Base-by-base conservation (phyloP, 2,888 invertebrate species). In the Pristionchus japonicus region DNA sequence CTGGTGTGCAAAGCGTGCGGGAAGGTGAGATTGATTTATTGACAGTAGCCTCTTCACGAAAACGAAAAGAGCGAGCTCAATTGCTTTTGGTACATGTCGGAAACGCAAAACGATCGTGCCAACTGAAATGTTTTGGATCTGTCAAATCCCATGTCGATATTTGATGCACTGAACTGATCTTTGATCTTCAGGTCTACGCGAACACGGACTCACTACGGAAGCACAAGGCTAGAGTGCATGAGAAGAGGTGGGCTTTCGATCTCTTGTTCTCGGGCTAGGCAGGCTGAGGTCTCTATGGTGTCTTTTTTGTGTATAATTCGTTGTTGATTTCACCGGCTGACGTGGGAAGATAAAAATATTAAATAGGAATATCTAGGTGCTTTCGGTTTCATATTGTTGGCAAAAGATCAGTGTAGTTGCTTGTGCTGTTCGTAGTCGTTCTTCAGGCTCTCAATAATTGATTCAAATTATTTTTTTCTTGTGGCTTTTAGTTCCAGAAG, bases 141-240 rank as follows among this genome's bases (percentile, higher is more conserved):
- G n/a, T n/a, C n/a, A n/a, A n/a, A n/a, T n/a, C n/a, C n/a, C n/a
- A n/a, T n/a, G n/a, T n/a, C n/a, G n/a, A n/a, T n/a, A n/a, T n/a
- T n/a, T 6, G 23, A 57, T 57, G 27, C 34, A 43, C 7, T 82
- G 49, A 27, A 82, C 3, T 82, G 49, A 49, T 40, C 20, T 49
- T 82, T 82, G 43, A 43, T 40, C 74, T 37, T n/a, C 40, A 86
- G 86, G 67, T 64, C 15, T 43, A 47, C 47, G 37, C 52, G 31
- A 67, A 43, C 20, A 20, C 67, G 23, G 49, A 49, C 47, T 43
- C 86, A 6, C 43, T 86, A 27, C 86, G 86, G n/a, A 64, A 67
- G 67, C 86, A 86, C 86, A 86, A 43, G 67, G 86, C 86, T 31
- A 34, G 67, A 31, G 86, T 86, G 6, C 86, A 86, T 52, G 86